Evolutionary conservation across 2,888 invertebrate genomes (phyloP).

Genomic region (Tigriopus californicus): DNA sequence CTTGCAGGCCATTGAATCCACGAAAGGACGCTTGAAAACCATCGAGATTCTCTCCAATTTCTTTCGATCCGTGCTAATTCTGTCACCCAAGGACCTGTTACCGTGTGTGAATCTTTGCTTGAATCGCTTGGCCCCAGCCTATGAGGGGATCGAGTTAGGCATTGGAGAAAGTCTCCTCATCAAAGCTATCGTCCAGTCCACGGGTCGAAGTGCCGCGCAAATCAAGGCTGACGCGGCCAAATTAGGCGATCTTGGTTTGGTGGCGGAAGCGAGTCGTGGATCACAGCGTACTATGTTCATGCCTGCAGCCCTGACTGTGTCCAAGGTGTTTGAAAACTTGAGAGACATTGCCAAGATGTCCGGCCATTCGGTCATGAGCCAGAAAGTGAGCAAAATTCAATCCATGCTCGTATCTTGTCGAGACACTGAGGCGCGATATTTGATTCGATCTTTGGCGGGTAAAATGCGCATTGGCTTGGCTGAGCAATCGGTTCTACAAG

Average conservation of each 20-base stretch:
- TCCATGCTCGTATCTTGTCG: constrained; percentile 78
- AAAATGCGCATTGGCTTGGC: constrained; percentile 90
- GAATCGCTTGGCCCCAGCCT: constrained; percentile 40
- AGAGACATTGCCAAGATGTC: constrained; percentile 69
- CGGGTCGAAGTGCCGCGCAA: constrained; percentile 62
- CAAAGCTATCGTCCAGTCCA: constrained; percentile 79
- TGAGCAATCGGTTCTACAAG: constrained; percentile 81
- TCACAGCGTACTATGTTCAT: constrained; percentile 57
- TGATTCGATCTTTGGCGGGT: constrained; percentile 75
- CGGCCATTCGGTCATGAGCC: constrained; percentile 48
- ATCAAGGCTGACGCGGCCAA: constrained; percentile 50
- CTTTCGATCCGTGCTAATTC: constrained; percentile 67
- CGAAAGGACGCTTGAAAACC: constrained; percentile 66
- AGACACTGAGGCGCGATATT: constrained; percentile 63
- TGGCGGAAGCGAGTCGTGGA: constrained; percentile 64
- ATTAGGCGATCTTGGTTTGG: constrained; percentile 65
- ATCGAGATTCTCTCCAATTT: constrained; percentile 79
- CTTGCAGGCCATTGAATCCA: constrained; percentile 69
- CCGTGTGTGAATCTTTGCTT: constrained; percentile 80
- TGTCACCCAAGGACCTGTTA: constrained; percentile 73
- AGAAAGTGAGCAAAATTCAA: constrained; percentile 81
- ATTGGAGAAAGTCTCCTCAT: constrained; percentile 82
- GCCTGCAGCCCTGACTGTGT: constrained; percentile 53
- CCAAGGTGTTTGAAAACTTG: constrained; percentile 57
- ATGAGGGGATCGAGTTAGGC: constrained; percentile 55